Evolutionary conservation across 2,113 vertebrate genomes (phyloP).

Genomic region (Limnothrissa miodon): DNA sequence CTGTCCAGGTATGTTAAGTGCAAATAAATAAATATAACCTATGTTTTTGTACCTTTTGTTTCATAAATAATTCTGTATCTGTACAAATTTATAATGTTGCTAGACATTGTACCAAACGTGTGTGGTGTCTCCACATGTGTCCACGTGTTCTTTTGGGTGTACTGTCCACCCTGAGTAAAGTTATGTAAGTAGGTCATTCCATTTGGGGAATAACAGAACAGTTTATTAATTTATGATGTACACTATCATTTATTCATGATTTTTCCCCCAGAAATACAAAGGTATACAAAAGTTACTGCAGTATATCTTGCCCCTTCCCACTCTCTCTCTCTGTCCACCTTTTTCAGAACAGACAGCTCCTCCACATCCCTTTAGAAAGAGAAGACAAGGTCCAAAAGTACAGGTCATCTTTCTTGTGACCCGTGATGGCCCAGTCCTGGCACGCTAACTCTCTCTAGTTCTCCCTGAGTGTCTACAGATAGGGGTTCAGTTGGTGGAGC

Average conservation of each 20-base stretch:
- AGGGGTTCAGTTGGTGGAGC: not conserved
- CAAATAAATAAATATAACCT: not conserved
- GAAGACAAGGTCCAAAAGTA: not conserved
- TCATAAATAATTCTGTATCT: not conserved
- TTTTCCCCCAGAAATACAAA: slow-evolving; percentile 15
- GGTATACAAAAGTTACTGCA: not conserved
- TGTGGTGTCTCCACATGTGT: not conserved
- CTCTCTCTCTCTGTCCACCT: slow-evolving; percentile 16
- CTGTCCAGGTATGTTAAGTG: not conserved
- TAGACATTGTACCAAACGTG: not conserved
- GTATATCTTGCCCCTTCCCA: not conserved
- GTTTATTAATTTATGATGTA: not conserved
- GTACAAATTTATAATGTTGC: not conserved
- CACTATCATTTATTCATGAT: slow-evolving; percentile 24
- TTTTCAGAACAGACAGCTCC: not conserved
- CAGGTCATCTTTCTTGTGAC: not conserved
- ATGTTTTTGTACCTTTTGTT: not conserved
- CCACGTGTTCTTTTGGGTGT: not conserved
- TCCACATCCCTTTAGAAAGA: not conserved
- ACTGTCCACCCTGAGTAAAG: not conserved
- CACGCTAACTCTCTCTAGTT: not conserved
- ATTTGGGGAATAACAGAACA: not conserved
- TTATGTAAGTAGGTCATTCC: not conserved
- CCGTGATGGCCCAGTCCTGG: not conserved
- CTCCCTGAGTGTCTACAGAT: not conserved